A percentile compares a stretch with the other conserved stretches of the same genome.
Evolutionary conservation across 1,140 invertebrate species (phyloP).

Genomic region (Gryllus bimaculatus): DNA sequence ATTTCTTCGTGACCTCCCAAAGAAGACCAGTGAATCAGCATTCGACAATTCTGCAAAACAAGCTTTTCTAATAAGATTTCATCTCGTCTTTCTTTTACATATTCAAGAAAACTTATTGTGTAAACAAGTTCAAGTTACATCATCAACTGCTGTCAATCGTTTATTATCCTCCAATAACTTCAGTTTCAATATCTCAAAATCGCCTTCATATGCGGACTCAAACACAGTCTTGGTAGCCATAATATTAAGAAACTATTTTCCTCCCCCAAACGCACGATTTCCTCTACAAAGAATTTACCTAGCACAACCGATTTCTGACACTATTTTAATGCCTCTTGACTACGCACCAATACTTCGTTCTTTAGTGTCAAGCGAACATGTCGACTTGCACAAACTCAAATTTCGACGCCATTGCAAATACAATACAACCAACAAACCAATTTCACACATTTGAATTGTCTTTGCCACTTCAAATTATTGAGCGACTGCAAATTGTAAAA

Average conservation of each 20-base stretch:
- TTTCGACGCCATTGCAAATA: background rate
- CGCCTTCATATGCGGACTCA: slow-evolving; percentile 16
- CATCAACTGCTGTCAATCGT: background rate
- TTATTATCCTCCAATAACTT: slow-evolving; percentile 8
- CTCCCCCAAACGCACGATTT: too few relatives aligned
- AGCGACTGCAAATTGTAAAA: too few relatives aligned
- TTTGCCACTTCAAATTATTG: too few relatives aligned
- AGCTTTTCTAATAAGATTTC: background rate
- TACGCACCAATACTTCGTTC: background rate
- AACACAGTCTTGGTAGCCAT: slow-evolving; percentile 6
- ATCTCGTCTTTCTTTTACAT: too few relatives aligned
- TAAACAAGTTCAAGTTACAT: background rate
- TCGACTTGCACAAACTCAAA: background rate
- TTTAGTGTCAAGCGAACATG: background rate
- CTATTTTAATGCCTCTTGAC: background rate
- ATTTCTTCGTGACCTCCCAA: slow-evolving; percentile 54
- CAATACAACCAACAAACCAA: background rate
- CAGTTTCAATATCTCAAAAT: slow-evolving; percentile 13
- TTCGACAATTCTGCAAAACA: slow-evolving; percentile 43
- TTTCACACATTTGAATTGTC: too few relatives aligned
- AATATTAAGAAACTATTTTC: background rate
- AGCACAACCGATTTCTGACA: background rate
- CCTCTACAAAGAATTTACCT: background rate
- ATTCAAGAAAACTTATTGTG: too few relatives aligned
- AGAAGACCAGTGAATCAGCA: slow-evolving; percentile 58